Evolutionary conservation across 2,888 invertebrate genomes (phyloP).

Genomic region (Eupithecia dodoneata): DNA sequence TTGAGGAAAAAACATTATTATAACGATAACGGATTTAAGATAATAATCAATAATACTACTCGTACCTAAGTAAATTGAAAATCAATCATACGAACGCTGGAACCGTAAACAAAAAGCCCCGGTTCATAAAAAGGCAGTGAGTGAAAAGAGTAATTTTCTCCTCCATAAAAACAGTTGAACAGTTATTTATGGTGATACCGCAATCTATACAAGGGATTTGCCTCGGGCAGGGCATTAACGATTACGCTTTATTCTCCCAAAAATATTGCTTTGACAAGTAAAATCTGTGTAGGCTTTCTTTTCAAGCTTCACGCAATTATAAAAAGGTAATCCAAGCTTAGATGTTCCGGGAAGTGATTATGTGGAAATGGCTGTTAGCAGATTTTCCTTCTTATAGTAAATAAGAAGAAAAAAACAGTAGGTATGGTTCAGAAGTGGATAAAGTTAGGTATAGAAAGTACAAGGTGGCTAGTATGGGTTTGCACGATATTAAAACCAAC

Average conservation of each 20-base stretch:
- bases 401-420: neutral
- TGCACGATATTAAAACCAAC: neutral
- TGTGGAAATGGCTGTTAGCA: neutral
- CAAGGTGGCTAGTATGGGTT: neutral
- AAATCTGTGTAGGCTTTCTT: conserved; percentile 68
- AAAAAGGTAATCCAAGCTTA: conserved; percentile 28
- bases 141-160: conserved; percentile 77
- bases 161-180: conserved; percentile 81
- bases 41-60: neutral
- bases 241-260: conserved; percentile 75
- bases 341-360: conserved; percentile 11
- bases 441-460: neutral
- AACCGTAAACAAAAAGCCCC: conserved; percentile 69
- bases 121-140: conserved; percentile 74
- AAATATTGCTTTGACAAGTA: conserved; percentile 81
- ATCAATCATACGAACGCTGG: conserved; percentile 26
- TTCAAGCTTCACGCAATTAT: conserved; percentile 60
- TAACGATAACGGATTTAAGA: neutral
- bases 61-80: conserved; percentile 18
- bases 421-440: neutral
- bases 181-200: conserved; percentile 82
- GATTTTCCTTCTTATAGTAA: neutral
- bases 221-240: conserved; percentile 78
- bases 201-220: conserved; percentile 81
- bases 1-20: neutral